These are phyloP conservation scores for Phoeniculus purpureus DNA, from an alignment of 2,797 vertebrate species.

Conservation along the genomic window DNA sequence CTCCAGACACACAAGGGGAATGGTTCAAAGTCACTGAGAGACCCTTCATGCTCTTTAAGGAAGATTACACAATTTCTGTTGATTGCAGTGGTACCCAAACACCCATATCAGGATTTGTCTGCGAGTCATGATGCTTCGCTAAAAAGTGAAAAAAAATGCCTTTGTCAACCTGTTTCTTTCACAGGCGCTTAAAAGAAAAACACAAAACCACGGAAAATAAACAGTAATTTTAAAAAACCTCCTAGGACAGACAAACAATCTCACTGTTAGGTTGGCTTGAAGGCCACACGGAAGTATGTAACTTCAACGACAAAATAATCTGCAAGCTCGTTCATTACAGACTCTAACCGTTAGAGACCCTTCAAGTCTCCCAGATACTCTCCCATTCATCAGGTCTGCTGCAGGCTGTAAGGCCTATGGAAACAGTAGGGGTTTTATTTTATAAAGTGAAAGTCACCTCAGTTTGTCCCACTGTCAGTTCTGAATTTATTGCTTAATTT, in stretches of 20 bases:
- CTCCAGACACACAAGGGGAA: constrained; percentile 45
- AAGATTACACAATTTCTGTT: background rate
- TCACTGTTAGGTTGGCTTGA: background rate
- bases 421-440: background rate
- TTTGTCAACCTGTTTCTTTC: background rate
- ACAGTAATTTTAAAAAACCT: background rate
- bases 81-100: background rate
- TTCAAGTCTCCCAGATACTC: background rate
- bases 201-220: background rate
- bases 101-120: background rate
- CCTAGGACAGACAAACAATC: background rate
- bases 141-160: background rate
- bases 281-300: background rate
- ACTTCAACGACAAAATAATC: background rate
- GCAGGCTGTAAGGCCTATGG: background rate
- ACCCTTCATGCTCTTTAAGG: background rate
- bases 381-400: background rate
- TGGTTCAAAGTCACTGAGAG: background rate
- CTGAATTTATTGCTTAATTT: background rate
- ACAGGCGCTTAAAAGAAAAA: background rate
- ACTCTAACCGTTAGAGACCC: background rate
- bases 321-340: background rate
- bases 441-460: background rate
- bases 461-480: background rate
- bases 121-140: background rate